Base-by-base conservation (phyloP, 1,140 invertebrate species). In the Dreissena polymorpha region DNA sequence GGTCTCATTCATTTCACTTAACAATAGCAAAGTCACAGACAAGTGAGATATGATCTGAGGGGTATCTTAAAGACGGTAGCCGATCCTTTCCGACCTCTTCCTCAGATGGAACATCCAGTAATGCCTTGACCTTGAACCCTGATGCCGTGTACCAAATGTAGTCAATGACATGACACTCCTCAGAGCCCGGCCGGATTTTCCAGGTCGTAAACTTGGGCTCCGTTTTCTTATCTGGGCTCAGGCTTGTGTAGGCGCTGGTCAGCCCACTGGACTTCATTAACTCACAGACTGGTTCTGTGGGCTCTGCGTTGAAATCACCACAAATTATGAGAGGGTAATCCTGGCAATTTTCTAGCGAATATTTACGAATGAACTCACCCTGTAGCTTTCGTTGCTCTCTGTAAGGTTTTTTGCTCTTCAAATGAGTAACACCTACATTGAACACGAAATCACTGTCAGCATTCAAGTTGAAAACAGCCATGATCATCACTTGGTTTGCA, bases 231-330 rank as follows among this genome's bases (percentile, higher is more conserved):
- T 86, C 73, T 0, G 60, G 21, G 1, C 86, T 85, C 16, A 91
- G 69, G 18, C 78, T 50, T 13, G 90, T 88, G 79, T 93, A 93
- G 0, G 89, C 90, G 82, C 94, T 93, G 39, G 91, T 91, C 7
- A 93, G 75, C 2, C 68, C 74, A 70, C 86, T 89, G 0, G 60
- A 60, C 23, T 78, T 79, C 64, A 90, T 85, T 25, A 88, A 87
- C 63, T 89, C 60, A 50, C 96, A 96, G 14, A 97, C 94, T 10
- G 95, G 95, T 91, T 97, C 96, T 5, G 88, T 93, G 0, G 96
- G 96, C 89, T 96, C 95, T 0, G 96, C 96, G 92, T 97, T 97
- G 87, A 97, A 96, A 89, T 97, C 96, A 0, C 96, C 96, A 87
- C 95, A 95, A 0, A 97, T 85, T 27, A 97, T 92, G 0, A 96